Conservation (phyloP, 2,113 vertebrate genomes). For the Callaeas wilsoni region DNA sequence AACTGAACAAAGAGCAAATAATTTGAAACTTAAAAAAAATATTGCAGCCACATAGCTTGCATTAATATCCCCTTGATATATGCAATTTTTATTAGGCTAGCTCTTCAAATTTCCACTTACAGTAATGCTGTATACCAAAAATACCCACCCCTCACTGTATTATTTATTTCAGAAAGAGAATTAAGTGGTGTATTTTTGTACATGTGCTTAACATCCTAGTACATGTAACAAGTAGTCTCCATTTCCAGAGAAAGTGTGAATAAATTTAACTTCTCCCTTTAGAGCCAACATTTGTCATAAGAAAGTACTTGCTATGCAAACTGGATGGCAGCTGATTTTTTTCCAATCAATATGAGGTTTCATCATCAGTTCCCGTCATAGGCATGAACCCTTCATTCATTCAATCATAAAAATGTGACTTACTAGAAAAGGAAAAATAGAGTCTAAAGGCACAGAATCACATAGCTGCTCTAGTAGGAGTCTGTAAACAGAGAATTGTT, state of each 20-base stretch:
- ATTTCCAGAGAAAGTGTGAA: not conserved
- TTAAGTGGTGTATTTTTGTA: conserved; percentile 4
- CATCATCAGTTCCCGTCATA: conserved; percentile 16
- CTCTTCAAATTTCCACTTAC: conserved; percentile 21
- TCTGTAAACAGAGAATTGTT: conserved; percentile 79
- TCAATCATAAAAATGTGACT: conserved; percentile 64
- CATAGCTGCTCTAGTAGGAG: conserved; percentile 78
- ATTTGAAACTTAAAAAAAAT: conserved; percentile 23
- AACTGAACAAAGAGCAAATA: conserved; percentile 43
- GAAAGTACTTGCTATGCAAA: conserved; percentile 39
- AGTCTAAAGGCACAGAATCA: conserved; percentile 81
- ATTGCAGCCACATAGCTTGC: conserved; percentile 12
- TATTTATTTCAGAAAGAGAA: not conserved
- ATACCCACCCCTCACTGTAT: not conserved
- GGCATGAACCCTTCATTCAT: conserved; percentile 62
- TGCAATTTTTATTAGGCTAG: conserved; percentile 6
- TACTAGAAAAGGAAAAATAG: conserved; percentile 68
- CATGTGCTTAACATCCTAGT: conserved; percentile 28
- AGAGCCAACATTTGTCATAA: not conserved
- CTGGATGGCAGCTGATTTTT: conserved; percentile 27
- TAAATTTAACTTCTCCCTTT: not conserved
- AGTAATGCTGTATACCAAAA: not conserved
- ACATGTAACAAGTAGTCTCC: conserved; percentile 35
- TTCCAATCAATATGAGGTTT: conserved; percentile 32
- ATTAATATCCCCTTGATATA: conserved; percentile 32